Evolutionary conservation across 2,888 invertebrate species (phyloP), one percentile per base, ranked within the genome.

Genomic region (Tanypteryx hageni): DNA sequence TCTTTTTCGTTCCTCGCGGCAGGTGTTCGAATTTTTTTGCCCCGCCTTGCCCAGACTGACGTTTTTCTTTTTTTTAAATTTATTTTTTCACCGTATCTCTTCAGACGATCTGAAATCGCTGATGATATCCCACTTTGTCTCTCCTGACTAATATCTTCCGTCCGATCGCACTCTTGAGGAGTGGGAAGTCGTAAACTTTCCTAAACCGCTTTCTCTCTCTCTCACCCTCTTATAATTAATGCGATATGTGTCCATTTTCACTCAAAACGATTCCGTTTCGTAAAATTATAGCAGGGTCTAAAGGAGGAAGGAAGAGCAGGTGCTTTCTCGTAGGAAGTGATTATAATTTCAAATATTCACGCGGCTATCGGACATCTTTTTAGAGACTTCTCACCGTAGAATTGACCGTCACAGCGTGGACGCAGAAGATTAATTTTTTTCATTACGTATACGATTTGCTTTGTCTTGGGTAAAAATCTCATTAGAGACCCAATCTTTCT

Each of bases 51-150:
- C 5, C 44, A 1, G 44, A 1, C 44, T 44, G 44, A 44, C 76
- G 27, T 27, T 76, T 22, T 22, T 76, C n/a, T 22, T 76, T 76
- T 76, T 27, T 76, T 11, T 68, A 4, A 22, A 13, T 76, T 76
- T 76, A 76, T 76, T 27, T 76, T 27, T 27, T 68, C 8, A 1
- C 44, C 44, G 44, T 44, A 44, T 44, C 44, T 44, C 44, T 5
- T 44, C 44, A 13, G 76, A 13, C 22, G 22, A 76, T 76, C 76
- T 76, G 76, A 76, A 76, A 76, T 76, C 76, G 76, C 76, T n/a
- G n/a, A n/a, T n/a, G n/a, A n/a, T n/a, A n/a, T n/a, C n/a, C n/a
- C n/a, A n/a, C n/a, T 22, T 22, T 76, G 27, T 27, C 22, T 76
- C 27, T 76, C 76, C 27, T 18, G 76, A 76, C 76, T 76, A 27